Conservation (phyloP, 2,113 vertebrate species). For the Prionailurus bengalensis region DNA sequence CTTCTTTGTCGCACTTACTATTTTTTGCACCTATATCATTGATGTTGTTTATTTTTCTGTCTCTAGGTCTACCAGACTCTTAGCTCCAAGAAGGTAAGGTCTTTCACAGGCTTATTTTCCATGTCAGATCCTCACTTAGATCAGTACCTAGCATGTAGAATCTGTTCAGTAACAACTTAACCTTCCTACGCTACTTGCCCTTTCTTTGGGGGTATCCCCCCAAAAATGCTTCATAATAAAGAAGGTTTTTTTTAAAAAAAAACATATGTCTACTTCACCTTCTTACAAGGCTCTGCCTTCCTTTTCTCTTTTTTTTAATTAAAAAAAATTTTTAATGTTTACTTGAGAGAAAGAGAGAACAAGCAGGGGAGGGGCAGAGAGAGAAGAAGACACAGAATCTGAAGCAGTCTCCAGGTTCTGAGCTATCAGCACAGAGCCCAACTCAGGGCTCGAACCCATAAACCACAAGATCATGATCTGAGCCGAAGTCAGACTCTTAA, state of each 20-base stretch:
- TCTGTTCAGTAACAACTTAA: background rate
- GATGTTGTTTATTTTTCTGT: background rate
- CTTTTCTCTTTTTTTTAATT: background rate
- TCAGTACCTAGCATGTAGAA: background rate
- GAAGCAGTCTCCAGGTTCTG: too few species aligned
- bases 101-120: background rate
- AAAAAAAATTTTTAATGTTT: too few species aligned
- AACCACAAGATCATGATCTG: too few species aligned
- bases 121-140: too few species aligned
- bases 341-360: too few species aligned
- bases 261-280: background rate
- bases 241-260: background rate
- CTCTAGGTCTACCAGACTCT: background rate
- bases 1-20: background rate
- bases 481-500: too few species aligned
- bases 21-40: accelerated
- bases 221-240: background rate
- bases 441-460: too few species aligned
- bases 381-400: too few species aligned
- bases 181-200: accelerated
- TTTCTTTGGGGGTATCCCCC: background rate
- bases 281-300: background rate
- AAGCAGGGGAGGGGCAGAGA: too few species aligned
- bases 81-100: background rate
- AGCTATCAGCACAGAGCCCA: too few species aligned